Evolutionary conservation across 2,797 vertebrate genomes (phyloP).

Genomic region (Muraenolepis orangiensis): DNA sequence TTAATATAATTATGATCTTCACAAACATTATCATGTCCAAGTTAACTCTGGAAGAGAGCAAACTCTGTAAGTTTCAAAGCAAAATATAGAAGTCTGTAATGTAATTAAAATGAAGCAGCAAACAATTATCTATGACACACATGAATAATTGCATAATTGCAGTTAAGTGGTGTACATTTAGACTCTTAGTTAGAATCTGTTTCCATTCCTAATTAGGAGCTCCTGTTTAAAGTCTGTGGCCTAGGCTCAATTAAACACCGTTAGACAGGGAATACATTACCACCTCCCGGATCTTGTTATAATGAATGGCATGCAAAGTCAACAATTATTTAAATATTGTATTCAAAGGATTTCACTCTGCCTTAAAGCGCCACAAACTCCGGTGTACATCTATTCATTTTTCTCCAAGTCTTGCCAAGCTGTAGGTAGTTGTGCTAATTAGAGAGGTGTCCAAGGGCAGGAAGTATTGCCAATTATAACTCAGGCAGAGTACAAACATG

Average conservation of each 20-base stretch:
- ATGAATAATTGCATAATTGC: not conserved
- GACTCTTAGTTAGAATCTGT: not conserved
- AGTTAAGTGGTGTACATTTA: not conserved
- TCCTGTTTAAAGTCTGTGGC: not conserved
- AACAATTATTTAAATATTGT: constrained; percentile 1
- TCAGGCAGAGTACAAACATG: constrained; percentile 59
- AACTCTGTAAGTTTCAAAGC: not conserved
- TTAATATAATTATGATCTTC: not conserved
- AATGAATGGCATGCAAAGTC: constrained; percentile 1
- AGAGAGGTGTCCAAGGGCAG: constrained; percentile 54
- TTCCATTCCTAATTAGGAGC: not conserved
- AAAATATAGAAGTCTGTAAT: not conserved
- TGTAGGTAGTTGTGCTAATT: constrained; percentile 50
- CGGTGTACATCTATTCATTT: constrained; percentile 35
- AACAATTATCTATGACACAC: not conserved
- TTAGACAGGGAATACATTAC: constrained; percentile 2
- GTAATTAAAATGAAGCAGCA: not conserved
- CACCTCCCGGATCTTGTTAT: constrained; percentile 1
- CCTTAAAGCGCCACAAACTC: not conserved
- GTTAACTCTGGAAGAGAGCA: not conserved
- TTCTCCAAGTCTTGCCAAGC: constrained; percentile 42
- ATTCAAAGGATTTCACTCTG: not conserved
- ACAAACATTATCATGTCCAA: not conserved
- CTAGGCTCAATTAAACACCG: not conserved
- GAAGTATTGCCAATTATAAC: constrained; percentile 57